Evolutionary conservation across 2,113 vertebrate genomes (phyloP).

Genomic region (Chionodraco myersi): DNA sequence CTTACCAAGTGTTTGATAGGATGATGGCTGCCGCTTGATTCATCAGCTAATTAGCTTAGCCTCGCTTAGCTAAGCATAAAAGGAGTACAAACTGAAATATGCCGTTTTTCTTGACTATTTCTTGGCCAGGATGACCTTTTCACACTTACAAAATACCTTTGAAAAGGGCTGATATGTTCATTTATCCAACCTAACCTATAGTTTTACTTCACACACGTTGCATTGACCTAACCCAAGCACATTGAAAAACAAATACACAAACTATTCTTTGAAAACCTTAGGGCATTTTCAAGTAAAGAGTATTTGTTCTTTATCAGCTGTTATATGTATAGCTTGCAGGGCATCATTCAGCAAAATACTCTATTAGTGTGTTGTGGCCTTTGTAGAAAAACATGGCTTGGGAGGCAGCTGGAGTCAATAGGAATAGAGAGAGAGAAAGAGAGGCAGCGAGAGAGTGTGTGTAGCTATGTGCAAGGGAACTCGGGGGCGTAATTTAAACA

Average conservation of each 20-base stretch:
- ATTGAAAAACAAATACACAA: neutral
- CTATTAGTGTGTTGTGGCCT: slow-evolving; percentile 55
- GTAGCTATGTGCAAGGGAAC: slow-evolving; percentile 80
- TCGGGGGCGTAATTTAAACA: slow-evolving; percentile 95
- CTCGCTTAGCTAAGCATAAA: neutral
- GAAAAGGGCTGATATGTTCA: neutral
- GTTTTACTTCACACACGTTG: too few relatives aligned
- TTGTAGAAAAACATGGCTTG: slow-evolving; percentile 37
- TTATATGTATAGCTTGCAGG: slow-evolving; percentile 63
- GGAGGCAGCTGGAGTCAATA: slow-evolving; percentile 86
- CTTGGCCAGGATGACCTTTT: neutral
- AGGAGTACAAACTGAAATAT: neutral
- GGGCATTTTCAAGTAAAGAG: slow-evolving; percentile 18
- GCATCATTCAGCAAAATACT: slow-evolving; percentile 88
- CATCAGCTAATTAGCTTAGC: neutral
- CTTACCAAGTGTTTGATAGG: neutral
- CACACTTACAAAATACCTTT: neutral
- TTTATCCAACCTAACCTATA: too few relatives aligned
- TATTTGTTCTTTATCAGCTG: slow-evolving; percentile 49
- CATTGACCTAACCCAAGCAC: neutral
- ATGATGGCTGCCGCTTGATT: neutral
- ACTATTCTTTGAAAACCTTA: slow-evolving; percentile 6
- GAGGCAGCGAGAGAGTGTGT: slow-evolving; percentile 61
- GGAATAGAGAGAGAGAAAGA: slow-evolving; percentile 26
- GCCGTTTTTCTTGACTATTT: too few relatives aligned